Evolutionary conservation across 2,797 vertebrate genomes (phyloP), one percentile per base, ranked within the genome.

Genomic region (Rhynchonycteris naso): DNA sequence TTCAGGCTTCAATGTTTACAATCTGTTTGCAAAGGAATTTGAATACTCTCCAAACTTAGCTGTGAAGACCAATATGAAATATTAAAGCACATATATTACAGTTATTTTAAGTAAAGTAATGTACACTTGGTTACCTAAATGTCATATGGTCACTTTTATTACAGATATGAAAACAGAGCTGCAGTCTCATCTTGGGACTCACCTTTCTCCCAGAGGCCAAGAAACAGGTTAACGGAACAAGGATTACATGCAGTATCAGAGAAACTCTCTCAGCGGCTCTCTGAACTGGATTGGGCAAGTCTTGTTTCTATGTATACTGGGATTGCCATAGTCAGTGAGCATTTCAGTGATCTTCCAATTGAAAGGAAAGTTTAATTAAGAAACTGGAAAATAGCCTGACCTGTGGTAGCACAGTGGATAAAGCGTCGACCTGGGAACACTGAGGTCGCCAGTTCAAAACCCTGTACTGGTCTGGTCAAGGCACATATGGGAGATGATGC

Each of bases 201-300:
- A 38, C 92, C 98, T 96, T 98, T 97, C 26, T 94, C 86, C 30
- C 98, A 98, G 96, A 98, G 97, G 94, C 95, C 97, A 82, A 98
- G 97, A 94, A 98, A 99, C 96, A 98, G 97, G 68, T 72, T 98
- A 30, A 97, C 99, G 0, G 98, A 99, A 90, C 97, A 98, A 94
- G 99, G 99, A 96, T 98, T 99, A 84, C 98, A 98, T 5, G 94
- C 98, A 82, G 98, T 99, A 93, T 99, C 99, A 0, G 98, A 99
- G 96, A 99, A 99, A 52, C 98, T 99, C 19, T 99, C 99, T 43
- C 98, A 88, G 54, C 98, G 98, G 50, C 98, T 99, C 28, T 98
- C 98, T 47, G 99, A 99, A 94, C 98, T 99, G 0, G 99, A 99
- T 96, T 96, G 97, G 97, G 99, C 99, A 97, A 98, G 98, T 98